Conservation (phyloP, 2,888 invertebrate genomes). For the Mesorhabditis spiculigera region DNA sequence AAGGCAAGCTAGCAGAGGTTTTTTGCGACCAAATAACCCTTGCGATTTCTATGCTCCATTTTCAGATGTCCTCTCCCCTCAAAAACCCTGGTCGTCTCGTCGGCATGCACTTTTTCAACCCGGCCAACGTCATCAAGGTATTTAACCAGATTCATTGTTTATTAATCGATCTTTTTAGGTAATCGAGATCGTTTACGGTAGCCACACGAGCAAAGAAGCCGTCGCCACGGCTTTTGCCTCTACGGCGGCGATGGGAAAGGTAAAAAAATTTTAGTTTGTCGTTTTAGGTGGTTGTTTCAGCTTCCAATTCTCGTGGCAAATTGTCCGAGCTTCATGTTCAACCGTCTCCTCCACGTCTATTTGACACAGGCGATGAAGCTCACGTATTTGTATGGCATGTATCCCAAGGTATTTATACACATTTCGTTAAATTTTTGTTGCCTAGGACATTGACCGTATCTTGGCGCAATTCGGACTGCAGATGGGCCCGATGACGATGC, state of each 20-base stretch:
- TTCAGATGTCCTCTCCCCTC: slow-evolving; percentile 57
- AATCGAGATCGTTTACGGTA: slow-evolving; percentile 56
- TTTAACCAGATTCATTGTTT: no score
- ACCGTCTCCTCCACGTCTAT: slow-evolving; percentile 37
- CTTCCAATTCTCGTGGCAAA: slow-evolving; percentile 43
- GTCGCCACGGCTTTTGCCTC: slow-evolving; percentile 60
- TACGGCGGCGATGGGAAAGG: slow-evolving; percentile 59
- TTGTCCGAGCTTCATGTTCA: slow-evolving; percentile 45
- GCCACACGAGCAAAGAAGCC: slow-evolving; percentile 57
- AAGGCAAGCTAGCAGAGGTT: no score
- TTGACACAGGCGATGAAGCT: slow-evolving; percentile 25
- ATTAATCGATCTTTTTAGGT: not conserved
- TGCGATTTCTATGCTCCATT: not conserved
- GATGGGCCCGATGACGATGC: slow-evolving; percentile 45
- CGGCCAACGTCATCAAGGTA: slow-evolving; percentile 58
- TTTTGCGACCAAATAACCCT: no score
- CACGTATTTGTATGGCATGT: slow-evolving; percentile 28
- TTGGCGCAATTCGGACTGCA: slow-evolving; percentile 34
- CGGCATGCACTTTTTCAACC: slow-evolving; percentile 61
- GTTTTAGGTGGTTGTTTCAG: slow-evolving; percentile 13
- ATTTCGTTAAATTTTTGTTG: not conserved
- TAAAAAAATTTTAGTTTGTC: slow-evolving; percentile 7
- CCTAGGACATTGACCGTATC: slow-evolving; percentile 29
- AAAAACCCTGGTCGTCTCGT: slow-evolving; percentile 56
- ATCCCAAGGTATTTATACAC: slow-evolving; percentile 16